Evolutionary conservation across 1,140 invertebrate species (phyloP).

Genomic region (Ceratosolen fusciceps): DNA sequence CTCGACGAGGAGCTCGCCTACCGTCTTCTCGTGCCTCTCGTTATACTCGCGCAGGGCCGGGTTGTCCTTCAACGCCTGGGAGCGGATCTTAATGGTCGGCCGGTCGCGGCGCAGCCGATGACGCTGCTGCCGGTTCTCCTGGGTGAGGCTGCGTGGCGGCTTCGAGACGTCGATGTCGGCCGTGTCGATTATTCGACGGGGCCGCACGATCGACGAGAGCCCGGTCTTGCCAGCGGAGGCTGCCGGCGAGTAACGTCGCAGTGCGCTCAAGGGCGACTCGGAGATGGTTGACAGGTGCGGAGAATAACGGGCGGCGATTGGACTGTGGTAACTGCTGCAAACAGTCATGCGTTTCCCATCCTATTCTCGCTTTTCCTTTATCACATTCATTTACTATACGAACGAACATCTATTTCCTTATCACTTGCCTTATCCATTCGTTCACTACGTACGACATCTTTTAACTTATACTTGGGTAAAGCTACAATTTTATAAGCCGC

Average conservation of each 20-base stretch:
- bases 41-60: slow-evolving; percentile 65
- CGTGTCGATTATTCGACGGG: slow-evolving; percentile 81
- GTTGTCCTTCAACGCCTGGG: slow-evolving; percentile 70
- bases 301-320: slow-evolving; percentile 74
- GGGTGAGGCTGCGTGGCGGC: slow-evolving; percentile 64
- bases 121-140: slow-evolving; percentile 52
- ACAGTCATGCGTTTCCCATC: slow-evolving; percentile 34
- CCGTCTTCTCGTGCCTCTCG: slow-evolving; percentile 74
- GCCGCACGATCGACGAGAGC: slow-evolving; percentile 52
- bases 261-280: slow-evolving; percentile 71
- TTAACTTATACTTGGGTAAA: no score
- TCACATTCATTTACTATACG: no score
- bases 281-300: slow-evolving; percentile 82
- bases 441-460: no score
- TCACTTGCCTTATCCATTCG: no score
- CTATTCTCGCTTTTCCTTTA: background rate
- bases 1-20: slow-evolving; percentile 81
- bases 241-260: slow-evolving; percentile 58
- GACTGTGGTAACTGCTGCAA: slow-evolving; percentile 67
- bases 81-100: slow-evolving; percentile 67
- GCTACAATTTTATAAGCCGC: no score
- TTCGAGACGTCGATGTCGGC: slow-evolving; percentile 86
- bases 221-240: background rate
- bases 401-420: no score
- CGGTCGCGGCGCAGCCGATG: slow-evolving; percentile 61